phyloP scores from a whole-genome alignment of 1,140 invertebrate species.

The Solenopsis invicta region DNA sequence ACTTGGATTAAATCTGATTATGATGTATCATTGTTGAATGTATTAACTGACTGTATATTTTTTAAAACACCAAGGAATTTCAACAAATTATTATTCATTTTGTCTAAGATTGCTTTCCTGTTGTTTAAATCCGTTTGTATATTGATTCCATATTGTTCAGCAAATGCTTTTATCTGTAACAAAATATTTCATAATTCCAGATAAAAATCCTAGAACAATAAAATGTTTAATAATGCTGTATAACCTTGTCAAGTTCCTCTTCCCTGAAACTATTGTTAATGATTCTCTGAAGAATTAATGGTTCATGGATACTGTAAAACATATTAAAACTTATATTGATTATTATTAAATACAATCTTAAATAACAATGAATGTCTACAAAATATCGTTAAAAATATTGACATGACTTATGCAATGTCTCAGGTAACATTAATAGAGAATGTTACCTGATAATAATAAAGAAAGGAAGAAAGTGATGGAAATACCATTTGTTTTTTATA shows the following conservation, averaged over 20 bases:
- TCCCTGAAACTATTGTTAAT: background rate
- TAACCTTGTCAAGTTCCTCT: constrained; percentile 13
- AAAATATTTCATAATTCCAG: background rate
- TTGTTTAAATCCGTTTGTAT: too few relatives aligned
- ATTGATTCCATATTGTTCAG: background rate
- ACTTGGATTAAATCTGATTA: too few relatives aligned
- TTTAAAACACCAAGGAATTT: background rate
- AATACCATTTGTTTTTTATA: too few relatives aligned
- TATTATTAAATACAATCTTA: background rate
- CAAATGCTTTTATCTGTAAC: constrained; percentile 1
- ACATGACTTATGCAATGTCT: too few relatives aligned
- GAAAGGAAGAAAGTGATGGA: too few relatives aligned
- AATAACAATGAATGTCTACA: too few relatives aligned
- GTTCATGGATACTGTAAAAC: background rate
- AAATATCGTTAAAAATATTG: too few relatives aligned
- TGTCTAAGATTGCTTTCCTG: too few relatives aligned
- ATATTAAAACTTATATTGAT: background rate
- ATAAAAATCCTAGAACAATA: background rate
- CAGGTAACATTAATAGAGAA: too few relatives aligned
- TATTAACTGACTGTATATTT: background rate
- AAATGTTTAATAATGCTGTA: background rate
- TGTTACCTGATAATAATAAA: too few relatives aligned
- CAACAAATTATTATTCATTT: too few relatives aligned
- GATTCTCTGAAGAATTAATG: background rate
- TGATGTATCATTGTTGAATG: too few relatives aligned